Evolutionary conservation across 1,140 invertebrate species (phyloP).

Genomic region (Octopus sinensis): DNA sequence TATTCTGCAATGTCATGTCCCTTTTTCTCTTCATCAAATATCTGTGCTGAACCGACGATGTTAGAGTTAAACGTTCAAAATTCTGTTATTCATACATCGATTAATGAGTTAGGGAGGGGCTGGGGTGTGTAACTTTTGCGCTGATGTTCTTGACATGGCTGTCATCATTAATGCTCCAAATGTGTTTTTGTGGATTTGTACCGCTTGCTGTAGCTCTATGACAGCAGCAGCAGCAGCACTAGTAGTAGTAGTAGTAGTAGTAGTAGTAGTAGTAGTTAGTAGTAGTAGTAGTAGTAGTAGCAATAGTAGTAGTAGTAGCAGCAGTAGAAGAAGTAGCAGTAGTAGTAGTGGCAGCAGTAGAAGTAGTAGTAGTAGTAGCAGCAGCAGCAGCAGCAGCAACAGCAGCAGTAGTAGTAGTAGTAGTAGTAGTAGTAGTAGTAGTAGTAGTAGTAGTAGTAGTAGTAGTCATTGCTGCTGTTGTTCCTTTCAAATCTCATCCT

Average conservation of each 20-base stretch:
- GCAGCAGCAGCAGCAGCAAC: neutral
- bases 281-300: neutral
- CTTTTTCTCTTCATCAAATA: too few relatives aligned
- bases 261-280: neutral
- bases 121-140: too few relatives aligned
- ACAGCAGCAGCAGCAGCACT: neutral
- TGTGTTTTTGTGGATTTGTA: too few relatives aligned
- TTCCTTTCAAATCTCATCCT: too few relatives aligned
- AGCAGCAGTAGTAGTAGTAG: neutral
- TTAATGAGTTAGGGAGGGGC: too few relatives aligned
- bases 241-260: neutral
- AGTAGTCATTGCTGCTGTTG: neutral
- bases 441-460: neutral
- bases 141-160: too few relatives aligned
- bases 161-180: too few relatives aligned
- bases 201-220: too few relatives aligned
- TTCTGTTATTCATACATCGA: too few relatives aligned
- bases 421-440: neutral
- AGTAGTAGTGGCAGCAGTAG: constrained; percentile 1
- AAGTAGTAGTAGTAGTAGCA: neutral
- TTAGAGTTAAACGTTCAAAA: too few relatives aligned
- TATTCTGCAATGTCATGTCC: too few relatives aligned
- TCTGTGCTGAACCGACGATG: too few relatives aligned
- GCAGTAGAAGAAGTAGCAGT: neutral
- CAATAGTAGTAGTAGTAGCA: neutral